phyloP scores from a whole-genome alignment of 2,888 invertebrate species.

The Agonopterix heracliana region DNA sequence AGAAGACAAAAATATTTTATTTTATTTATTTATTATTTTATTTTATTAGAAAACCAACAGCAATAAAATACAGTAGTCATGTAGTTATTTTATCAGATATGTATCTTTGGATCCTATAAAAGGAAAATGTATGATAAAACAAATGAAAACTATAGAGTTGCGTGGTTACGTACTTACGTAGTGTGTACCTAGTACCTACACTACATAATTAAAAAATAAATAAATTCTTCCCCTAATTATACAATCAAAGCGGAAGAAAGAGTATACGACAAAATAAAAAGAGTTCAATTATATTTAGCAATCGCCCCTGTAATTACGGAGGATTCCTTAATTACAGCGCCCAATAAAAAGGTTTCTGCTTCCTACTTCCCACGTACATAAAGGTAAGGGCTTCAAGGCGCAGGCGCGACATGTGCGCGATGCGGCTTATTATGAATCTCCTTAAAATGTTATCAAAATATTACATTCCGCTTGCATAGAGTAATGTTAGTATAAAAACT shows the following conservation, averaged over 20 bases:
- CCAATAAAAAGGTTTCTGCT: slow-evolving; percentile 69
- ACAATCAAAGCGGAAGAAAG: slow-evolving; percentile 34
- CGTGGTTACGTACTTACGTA: neutral
- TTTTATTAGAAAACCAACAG: too few relatives aligned
- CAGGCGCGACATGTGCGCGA: slow-evolving; percentile 60
- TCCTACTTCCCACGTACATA: slow-evolving; percentile 66
- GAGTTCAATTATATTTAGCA: slow-evolving; percentile 72
- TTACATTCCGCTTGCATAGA: slow-evolving; percentile 23
- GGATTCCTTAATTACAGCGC: slow-evolving; percentile 68
- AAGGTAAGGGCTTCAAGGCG: slow-evolving; percentile 28
- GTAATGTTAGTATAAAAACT: slow-evolving; percentile 7
- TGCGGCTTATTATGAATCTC: slow-evolving; percentile 60
- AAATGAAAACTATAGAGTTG: neutral
- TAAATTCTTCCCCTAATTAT: slow-evolving; percentile 18
- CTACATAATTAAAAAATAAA: slow-evolving; percentile 5
- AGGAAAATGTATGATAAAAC: neutral
- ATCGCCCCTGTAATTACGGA: slow-evolving; percentile 72
- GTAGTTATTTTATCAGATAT: too few relatives aligned
- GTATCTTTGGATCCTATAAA: too few relatives aligned
- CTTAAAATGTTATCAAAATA: slow-evolving; percentile 54
- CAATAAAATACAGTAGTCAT: too few relatives aligned
- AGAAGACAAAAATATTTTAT: too few relatives aligned
- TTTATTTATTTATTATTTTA: too few relatives aligned
- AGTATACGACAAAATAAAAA: slow-evolving; percentile 50
- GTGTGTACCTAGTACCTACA: neutral